Percentiles rank a stretch among this genome's conserved stretches.
Evolutionary conservation across 2,113 vertebrate species (phyloP).

Genomic region (Gobio gobio): DNA sequence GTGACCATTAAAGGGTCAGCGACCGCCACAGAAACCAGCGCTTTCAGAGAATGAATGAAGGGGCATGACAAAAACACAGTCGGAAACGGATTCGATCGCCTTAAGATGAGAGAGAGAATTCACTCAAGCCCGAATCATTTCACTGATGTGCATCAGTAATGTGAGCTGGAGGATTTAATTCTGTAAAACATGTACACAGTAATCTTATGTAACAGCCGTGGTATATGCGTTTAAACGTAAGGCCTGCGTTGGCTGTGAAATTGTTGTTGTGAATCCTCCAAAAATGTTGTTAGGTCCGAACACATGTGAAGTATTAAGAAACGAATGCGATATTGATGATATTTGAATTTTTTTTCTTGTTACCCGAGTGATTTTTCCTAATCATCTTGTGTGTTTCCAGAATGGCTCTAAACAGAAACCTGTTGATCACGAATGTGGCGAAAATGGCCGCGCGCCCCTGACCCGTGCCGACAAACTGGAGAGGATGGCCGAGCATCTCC

Average conservation of each 20-base stretch:
- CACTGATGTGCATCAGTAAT: not conserved
- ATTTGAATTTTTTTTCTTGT: not conserved
- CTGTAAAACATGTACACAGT: not conserved
- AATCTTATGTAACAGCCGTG: constrained; percentile 16
- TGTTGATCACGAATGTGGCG: constrained; percentile 42
- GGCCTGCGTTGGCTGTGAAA: not conserved
- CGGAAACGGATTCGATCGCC: not conserved
- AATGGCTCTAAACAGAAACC: constrained; percentile 52
- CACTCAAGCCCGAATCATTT: not conserved
- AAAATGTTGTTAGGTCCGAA: not conserved
- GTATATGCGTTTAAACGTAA: not conserved
- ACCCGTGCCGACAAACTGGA: constrained; percentile 55
- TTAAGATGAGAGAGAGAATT: not conserved
- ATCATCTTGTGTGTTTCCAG: constrained; percentile 22
- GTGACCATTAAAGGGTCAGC: constrained; percentile 52
- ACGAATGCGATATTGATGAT: not conserved
- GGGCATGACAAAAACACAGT: not conserved
- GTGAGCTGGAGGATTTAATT: not conserved
- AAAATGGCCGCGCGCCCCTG: constrained; percentile 42
- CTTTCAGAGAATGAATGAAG: constrained; percentile 21
- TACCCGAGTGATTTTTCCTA: not conserved
- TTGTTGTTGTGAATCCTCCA: not conserved
- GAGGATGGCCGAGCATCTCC: constrained; percentile 77
- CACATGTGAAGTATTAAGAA: not conserved
- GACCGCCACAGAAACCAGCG: not conserved